Evolutionary conservation across 1,140 invertebrate genomes (phyloP), one percentile per base, ranked within the genome.

Genomic region (Hycleus phaleratus): DNA sequence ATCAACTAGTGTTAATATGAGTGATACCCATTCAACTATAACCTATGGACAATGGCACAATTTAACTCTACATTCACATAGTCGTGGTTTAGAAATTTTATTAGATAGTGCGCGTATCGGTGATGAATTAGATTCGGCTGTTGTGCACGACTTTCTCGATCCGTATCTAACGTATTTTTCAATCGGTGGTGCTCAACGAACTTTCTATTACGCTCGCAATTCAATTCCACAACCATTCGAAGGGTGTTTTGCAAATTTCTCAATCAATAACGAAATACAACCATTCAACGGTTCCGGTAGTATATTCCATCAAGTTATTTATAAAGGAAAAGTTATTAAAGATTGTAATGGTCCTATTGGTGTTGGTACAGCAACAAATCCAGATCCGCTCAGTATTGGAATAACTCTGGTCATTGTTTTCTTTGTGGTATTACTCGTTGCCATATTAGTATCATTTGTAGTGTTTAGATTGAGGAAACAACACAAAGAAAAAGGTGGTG

Each of bases 351-450:
- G 83, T 38, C 80, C 83, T 38, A 81, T 86, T 45, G 88, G 85
- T 11, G 82, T 86, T 25, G 87, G 85, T 39, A 81, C 85, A 4
- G 83, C 86, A 0, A 83, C 88, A 53, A 83, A 85, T 1, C 85
- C 91, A 4, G 89, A 93, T 78, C 91, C 91, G 1, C 74, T 95
- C 0, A 91, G 87, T 65, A 91, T 95, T 43, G 92, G 93, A 32
- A 87, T 95, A 38, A 93, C 91, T 1, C 76, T 97, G 24, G 91
- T 97, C 1, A 93, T 97, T 45, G 88, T 95, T 3, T 97, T 97
- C 75, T 95, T 97, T 67, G 85, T 93, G 2, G 89, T 93, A 46
- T 75, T 95, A 7, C 79, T 95, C 12, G 83, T 94, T 5, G 91
- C 91, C 1, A 93, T 95, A 56, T 76, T 93, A 25, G 85, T 91